A percentile compares a stretch with the other conserved stretches of the same genome.
Conservation (phyloP, 2,797 vertebrate genomes). For the Antrozous pallidus region DNA sequence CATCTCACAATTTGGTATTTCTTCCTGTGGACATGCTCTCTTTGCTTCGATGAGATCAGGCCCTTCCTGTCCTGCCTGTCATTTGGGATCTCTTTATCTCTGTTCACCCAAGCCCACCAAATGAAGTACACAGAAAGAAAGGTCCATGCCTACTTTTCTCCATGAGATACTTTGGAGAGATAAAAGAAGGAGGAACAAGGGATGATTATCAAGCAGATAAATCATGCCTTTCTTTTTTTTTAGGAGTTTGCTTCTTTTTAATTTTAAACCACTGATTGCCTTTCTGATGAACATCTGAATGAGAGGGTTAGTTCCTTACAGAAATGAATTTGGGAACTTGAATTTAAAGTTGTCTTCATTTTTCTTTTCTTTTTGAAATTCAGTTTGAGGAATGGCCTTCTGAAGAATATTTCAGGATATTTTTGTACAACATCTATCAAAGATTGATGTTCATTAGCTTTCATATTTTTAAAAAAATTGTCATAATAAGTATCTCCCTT, state of each 20-base stretch:
- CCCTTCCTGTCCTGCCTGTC: not conserved
- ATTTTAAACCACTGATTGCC: not conserved
- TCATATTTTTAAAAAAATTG: not conserved
- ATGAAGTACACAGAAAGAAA: not conserved
- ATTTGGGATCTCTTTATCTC: not conserved
- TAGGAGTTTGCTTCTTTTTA: not conserved
- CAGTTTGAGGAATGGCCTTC: slow-evolving; percentile 6
- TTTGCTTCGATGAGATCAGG: not conserved
- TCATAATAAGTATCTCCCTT: not conserved
- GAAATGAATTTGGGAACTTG: not conserved
- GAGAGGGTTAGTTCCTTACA: not conserved
- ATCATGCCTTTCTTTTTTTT: not conserved
- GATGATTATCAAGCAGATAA: not conserved
- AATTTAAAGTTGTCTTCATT: not conserved
- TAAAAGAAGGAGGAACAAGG: not conserved
- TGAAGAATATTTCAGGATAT: not conserved
- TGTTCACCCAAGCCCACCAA: not conserved
- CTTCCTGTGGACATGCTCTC: not conserved
- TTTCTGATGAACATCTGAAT: not conserved
- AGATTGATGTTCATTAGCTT: not conserved
- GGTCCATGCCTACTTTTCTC: not conserved
- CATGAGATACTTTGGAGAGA: not conserved
- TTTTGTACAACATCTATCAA: not conserved
- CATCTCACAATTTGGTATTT: not conserved
- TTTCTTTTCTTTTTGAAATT: not conserved